phyloP scores from a whole-genome alignment of 2,113 vertebrate genomes.

The Alouatta palliata region DNA sequence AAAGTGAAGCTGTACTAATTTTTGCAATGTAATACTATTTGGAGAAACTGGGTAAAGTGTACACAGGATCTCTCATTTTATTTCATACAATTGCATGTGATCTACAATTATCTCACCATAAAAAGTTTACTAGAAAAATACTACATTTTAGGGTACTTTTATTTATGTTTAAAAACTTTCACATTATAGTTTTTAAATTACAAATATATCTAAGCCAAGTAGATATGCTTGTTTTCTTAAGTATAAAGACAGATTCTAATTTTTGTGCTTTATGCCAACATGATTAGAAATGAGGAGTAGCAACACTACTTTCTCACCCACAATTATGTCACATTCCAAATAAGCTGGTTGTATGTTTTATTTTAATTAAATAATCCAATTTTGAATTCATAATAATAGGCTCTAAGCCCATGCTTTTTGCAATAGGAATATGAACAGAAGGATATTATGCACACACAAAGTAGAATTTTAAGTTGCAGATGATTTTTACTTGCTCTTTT shows the following conservation, averaged over 20 bases:
- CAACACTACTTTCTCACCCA: background rate
- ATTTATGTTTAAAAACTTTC: background rate
- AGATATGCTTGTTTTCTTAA: background rate
- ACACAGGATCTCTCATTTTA: background rate
- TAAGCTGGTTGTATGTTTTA: background rate
- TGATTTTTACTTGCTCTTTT: slow-evolving; percentile 53
- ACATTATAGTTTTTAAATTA: background rate
- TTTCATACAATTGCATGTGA: background rate
- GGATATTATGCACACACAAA: slow-evolving; percentile 7
- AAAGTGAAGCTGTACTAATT: background rate
- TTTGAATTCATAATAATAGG: slow-evolving; percentile 44
- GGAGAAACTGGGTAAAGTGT: background rate
- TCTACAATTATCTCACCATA: background rate
- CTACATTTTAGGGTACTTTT: background rate
- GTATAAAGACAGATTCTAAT: background rate
- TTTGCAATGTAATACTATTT: background rate
- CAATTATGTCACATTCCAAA: background rate
- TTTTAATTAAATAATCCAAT: slow-evolving; percentile 38
- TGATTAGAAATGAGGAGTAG: background rate
- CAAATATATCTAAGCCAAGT: background rate
- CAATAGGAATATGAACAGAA: slow-evolving; percentile 36
- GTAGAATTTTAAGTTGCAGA: slow-evolving; percentile 43
- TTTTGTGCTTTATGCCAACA: background rate
- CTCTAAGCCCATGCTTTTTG: background rate
- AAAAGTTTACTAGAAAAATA: background rate